A percentile compares a stretch with the other conserved stretches of the same genome.
phyloP scores from a whole-genome alignment of 2,888 invertebrate species.

The Oconnorella tubifera region DNA sequence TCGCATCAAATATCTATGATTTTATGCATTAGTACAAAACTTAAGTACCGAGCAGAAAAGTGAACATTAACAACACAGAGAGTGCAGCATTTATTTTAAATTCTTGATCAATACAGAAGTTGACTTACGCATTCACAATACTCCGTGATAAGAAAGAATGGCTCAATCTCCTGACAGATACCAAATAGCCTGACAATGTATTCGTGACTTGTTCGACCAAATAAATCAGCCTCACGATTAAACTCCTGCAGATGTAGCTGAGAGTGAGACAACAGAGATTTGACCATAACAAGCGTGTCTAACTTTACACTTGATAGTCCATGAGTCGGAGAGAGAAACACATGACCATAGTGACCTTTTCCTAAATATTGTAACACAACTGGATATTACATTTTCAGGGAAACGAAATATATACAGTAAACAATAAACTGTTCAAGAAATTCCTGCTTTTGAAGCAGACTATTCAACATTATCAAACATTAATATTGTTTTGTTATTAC shows the following conservation, averaged over 20 bases:
- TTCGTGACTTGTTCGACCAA: constrained; percentile 74
- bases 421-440: no score
- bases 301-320: constrained; percentile 54
- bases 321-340: constrained; percentile 70
- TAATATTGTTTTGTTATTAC: no score
- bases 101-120: neutral
- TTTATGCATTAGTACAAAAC: no score
- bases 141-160: constrained; percentile 82
- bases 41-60: no score
- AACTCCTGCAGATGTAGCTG: constrained; percentile 65
- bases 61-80: no score
- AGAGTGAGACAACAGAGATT: constrained; percentile 50
- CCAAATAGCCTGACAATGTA: constrained; percentile 74
- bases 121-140: constrained; percentile 81
- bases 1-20: no score
- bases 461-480: no score
- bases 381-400: no score
- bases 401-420: no score
- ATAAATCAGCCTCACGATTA: constrained; percentile 81
- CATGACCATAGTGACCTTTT: constrained; percentile 88
- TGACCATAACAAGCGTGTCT: constrained; percentile 53
- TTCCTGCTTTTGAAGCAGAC: no score
- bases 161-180: constrained; percentile 70
- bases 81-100: no score
- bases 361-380: no score